Conservation (phyloP, 2,888 invertebrate species). For the Cryptus viduatorius region DNA sequence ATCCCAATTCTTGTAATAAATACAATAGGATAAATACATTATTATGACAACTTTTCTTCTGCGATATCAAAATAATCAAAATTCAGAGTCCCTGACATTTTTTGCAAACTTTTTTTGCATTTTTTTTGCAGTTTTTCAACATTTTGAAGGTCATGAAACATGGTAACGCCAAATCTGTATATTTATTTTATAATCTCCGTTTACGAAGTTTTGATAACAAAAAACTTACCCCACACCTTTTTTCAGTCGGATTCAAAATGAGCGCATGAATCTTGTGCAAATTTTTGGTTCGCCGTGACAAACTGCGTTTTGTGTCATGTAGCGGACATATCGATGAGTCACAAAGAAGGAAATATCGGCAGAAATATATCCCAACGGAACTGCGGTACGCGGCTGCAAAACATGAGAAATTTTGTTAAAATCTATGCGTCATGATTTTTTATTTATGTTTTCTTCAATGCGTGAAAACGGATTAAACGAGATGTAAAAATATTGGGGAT, state of each 20-base stretch:
- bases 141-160: not conserved
- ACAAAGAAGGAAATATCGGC: conserved; percentile 67
- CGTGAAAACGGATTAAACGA: not conserved
- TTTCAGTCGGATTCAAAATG: conserved; percentile 43
- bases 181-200: no score
- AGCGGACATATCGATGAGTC: conserved; percentile 73
- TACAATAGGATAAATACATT: no score
- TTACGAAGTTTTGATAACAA: conserved; percentile 35
- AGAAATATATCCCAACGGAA: conserved; percentile 62
- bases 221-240: conserved; percentile 14
- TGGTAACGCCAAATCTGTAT: no score
- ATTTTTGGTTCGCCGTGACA: conserved; percentile 59
- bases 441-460: no score
- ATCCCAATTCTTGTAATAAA: no score
- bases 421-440: not conserved
- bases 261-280: conserved; percentile 63
- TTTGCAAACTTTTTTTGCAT: no score
- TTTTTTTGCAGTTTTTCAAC: not conserved
- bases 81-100: no score
- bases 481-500: not conserved
- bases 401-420: conserved; percentile 18
- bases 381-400: conserved; percentile 74
- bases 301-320: conserved; percentile 73
- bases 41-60: no score
- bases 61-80: no score